phyloP scores from a whole-genome alignment of 2,888 invertebrate genomes.

The Hydrotaea cyrtoneurina region DNA sequence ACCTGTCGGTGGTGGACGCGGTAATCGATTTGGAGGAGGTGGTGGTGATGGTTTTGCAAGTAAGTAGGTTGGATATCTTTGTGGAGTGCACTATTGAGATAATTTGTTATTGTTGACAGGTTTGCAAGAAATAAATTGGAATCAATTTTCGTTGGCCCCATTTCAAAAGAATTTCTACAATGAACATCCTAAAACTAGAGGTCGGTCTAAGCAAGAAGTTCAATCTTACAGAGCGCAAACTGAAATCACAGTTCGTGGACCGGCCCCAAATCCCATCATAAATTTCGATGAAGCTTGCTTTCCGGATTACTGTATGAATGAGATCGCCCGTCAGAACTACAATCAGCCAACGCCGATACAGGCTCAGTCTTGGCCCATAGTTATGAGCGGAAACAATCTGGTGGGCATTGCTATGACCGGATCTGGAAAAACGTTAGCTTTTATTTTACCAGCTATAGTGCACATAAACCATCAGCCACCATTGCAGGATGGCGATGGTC shows the following conservation, averaged over 20 bases:
- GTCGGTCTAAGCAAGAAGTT: conserved; percentile 85
- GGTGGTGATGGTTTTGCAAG: conserved; percentile 82
- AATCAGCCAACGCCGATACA: conserved; percentile 91
- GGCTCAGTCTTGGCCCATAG: conserved; percentile 93
- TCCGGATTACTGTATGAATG: conserved; percentile 87
- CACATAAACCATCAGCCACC: conserved; percentile 92
- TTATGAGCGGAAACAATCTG: conserved; percentile 90
- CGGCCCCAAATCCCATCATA: conserved; percentile 88
- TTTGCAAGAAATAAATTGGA: conserved; percentile 83
- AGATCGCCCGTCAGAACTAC: conserved; percentile 85
- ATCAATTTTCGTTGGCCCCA: conserved; percentile 83
- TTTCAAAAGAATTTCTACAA: conserved; percentile 92
- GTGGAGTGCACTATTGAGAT: background rate
- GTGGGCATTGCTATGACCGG: conserved; percentile 94
- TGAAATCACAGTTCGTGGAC: conserved; percentile 89
- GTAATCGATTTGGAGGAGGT: conserved; percentile 94
- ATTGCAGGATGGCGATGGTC: conserved; percentile 89
- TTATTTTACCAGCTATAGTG: conserved; percentile 91
- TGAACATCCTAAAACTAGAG: conserved; percentile 85
- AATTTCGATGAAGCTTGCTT: conserved; percentile 90
- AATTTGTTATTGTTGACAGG: conserved; percentile 73
- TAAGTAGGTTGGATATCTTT: conserved; percentile 64
- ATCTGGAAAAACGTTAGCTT: conserved; percentile 90
- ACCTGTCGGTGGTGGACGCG: conserved; percentile 76
- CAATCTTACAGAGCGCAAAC: conserved; percentile 85